Conservation (phyloP, 92 coral and sea anemone genomes). For the Palythoa grandis region DNA sequence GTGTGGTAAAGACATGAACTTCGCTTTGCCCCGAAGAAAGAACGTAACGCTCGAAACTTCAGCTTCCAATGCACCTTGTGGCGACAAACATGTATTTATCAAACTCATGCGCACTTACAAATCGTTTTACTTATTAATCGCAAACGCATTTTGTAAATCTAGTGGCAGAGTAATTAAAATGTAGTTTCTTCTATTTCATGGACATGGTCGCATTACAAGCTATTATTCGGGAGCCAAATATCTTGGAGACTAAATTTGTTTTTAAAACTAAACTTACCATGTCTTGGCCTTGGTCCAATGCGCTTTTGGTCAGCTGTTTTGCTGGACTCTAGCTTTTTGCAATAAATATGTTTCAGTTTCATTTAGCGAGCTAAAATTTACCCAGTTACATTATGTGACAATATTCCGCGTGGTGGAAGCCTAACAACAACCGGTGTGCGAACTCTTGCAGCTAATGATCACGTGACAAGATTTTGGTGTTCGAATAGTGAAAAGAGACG, state of each 20-base stretch:
- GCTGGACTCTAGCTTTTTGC: constrained; percentile 41
- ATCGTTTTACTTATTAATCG: neutral
- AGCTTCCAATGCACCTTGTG: neutral
- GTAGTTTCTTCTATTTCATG: neutral
- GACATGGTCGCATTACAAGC: neutral
- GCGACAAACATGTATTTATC: neutral
- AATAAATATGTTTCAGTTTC: neutral
- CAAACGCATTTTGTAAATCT: neutral
- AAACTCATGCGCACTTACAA: neutral
- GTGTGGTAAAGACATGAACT: neutral
- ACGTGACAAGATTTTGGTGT: constrained; percentile 17
- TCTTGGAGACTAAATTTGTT: neutral
- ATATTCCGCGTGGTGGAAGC: constrained; percentile 10
- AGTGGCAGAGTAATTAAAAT: neutral
- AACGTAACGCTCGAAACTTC: neutral
- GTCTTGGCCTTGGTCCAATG: neutral
- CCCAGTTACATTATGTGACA: neutral
- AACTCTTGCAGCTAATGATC: neutral
- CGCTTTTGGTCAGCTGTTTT: constrained; percentile 31
- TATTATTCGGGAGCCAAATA: neutral
- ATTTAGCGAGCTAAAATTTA: constrained; percentile 19
- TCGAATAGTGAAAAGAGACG: constrained; percentile 16
- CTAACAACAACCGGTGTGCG: neutral
- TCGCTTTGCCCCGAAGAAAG: neutral
- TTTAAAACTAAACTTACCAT: neutral